Base-by-base conservation (phyloP, 2,113 vertebrate species). In the Nematolebias whitei region DNA sequence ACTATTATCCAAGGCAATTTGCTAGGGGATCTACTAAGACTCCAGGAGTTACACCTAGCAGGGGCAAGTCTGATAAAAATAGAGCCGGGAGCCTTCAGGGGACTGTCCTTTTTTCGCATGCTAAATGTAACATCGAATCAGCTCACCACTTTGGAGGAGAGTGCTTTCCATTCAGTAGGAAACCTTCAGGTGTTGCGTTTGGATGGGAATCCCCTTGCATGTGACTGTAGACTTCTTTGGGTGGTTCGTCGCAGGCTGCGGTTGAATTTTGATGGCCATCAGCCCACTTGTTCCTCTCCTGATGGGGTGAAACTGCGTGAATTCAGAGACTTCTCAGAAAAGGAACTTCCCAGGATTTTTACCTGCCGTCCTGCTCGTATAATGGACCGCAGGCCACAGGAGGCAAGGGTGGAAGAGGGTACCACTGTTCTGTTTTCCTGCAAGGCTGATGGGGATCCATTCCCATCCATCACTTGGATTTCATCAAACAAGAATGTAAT, bases 221-320 rank as follows among this genome's bases (percentile, higher is more conserved):
- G 96, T 12, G 96, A 97, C 84, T 97, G 96, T 63, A 92, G 95
- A 1, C 91, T 96, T 38, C 89, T 96, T 12, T 97, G 96, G 96
- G 89, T 96, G 20, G 86, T 96, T 16, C 90, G 92, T 1, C 86
- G 93, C 0, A 87, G 93, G 1, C 5, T 82, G 24, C 89, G 69
- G 32, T 82, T 96, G 57, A 91, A 94, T 82, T 96, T 96, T 12
- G 94, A 94, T 9, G 80, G 88, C 0, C 89, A 81, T 2, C 93
- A 94, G 14, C 95, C 95, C 0, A 88, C 92, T 13, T 97, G 96
- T 61, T 89, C 91, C 0, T 77, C 91, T n/a, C 94, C 93, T 0
- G 90, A 78, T 7, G 63, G 65, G 0, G 90, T 89, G 4, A 91
- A 79, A 14, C 94, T 90, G 18, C 90, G 90, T 6, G 90, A 88